These are phyloP conservation scores for Epsilonema sp. DNA, from an alignment of 2,888 invertebrate species.

Conservation along the genomic window DNA sequence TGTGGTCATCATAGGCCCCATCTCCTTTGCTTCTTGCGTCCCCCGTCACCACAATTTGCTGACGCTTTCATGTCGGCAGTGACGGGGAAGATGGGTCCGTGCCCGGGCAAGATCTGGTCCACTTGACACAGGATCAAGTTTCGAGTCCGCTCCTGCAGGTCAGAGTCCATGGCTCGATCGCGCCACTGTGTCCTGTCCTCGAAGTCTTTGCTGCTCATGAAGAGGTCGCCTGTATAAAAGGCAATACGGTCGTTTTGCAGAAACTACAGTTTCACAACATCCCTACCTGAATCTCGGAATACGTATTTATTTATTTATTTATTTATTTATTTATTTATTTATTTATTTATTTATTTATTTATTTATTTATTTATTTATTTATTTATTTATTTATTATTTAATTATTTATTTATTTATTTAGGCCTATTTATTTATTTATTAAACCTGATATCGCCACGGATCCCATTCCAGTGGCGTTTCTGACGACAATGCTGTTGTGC, in stretches of 20 bases:
- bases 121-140: not conserved
- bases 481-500: conserved; percentile 19
- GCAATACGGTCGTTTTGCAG: too few relatives aligned
- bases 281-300: too few relatives aligned
- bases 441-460: conserved; percentile 14
- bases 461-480: conserved; percentile 17
- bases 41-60: not conserved
- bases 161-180: not conserved
- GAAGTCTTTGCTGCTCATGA: not conserved
- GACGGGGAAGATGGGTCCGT: not conserved
- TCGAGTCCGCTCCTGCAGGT: not conserved
- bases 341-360: too few relatives aligned
- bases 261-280: too few relatives aligned
- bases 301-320: too few relatives aligned
- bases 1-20: too few relatives aligned
- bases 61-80: not conserved
- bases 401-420: too few relatives aligned
- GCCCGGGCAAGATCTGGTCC: not conserved
- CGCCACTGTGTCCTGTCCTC: not conserved
- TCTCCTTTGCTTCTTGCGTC: too few relatives aligned
- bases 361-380: too few relatives aligned
- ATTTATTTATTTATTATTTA: too few relatives aligned
- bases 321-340: too few relatives aligned
- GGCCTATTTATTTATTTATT: too few relatives aligned
- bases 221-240: conserved; percentile 17